Evolutionary conservation across 2,888 invertebrate genomes (phyloP).

Genomic region (Latrodectus elegans): DNA sequence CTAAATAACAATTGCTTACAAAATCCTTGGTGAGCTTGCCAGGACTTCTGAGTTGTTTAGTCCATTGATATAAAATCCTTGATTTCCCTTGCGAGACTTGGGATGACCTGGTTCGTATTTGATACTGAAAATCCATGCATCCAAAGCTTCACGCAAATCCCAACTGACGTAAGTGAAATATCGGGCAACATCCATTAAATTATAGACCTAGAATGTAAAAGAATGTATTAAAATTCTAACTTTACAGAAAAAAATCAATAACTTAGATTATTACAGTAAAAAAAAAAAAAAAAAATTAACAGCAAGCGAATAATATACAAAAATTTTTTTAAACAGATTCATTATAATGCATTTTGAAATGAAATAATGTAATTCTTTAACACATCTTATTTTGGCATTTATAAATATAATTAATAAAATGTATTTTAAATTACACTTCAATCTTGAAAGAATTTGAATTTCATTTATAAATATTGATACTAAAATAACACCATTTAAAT

Average conservation of each 20-base stretch:
- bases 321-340: no score
- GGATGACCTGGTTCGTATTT: constrained; percentile 70
- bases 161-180: constrained; percentile 71
- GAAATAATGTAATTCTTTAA: no score
- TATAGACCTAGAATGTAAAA: constrained; percentile 61
- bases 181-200: constrained; percentile 70
- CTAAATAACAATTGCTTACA: background rate
- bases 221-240: background rate
- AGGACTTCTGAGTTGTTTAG: constrained; percentile 69
- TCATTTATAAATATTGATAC: no score
- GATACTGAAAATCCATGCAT: constrained; percentile 68
- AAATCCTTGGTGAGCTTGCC: constrained; percentile 31
- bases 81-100: constrained; percentile 57
- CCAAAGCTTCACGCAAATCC: constrained; percentile 70
- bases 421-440: no score
- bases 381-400: no score
- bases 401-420: no score
- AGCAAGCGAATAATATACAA: no score
- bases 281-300: no score
- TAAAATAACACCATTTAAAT: no score
- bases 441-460: no score
- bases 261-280: background rate
- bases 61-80: constrained; percentile 70
- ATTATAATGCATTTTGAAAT: no score
- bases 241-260: background rate